Base-by-base conservation (phyloP, 2,113 vertebrate genomes). In the Theropithecus gelada region DNA sequence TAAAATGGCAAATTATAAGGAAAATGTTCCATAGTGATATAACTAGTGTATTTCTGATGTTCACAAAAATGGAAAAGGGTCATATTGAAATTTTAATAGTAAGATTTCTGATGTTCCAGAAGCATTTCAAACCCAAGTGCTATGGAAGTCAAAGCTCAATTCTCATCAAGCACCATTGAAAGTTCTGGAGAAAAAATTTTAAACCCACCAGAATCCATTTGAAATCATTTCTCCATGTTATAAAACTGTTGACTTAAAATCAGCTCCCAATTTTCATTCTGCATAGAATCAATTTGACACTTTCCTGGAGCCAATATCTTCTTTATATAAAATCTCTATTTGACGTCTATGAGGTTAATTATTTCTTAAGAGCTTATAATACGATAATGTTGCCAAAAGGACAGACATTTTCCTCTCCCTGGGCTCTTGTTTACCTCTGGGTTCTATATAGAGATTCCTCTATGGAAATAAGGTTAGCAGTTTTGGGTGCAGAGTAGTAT, bases 231-330 rank as follows among this genome's bases (percentile, higher is more conserved):
- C n/a, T 90, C 35, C 22, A 64, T 96, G 30, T 79, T 68, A 87
- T 61, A 72, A 83, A 87, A 40, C 16, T 78, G 2, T 93, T 94
- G 30, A 48, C 78, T 97, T 94, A 96, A 96, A 96, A 81, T 93
- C 55, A 87, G 27, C 25, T 81, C 32, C 7, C 86, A 25, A 88
- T 84, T 93, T 95, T 93, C n/a, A 52, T 79, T 90, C 45, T 73
- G 79, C 57, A 73, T 76, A 83, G 30, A 94, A 40, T 84, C 61
- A 84, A 88, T 52, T 89, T 35, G 35, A 18, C 3, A 8, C 30
- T 73, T 81, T 95, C 30, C 14, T 48, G 48, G 30, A 83, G 35
- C 59, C 27, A 72, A 6, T 64, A 83, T 93, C 55, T 86, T 92
- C 88, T 96, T 83, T 94, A 78, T 86, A 32, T 55, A 93, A 79